These are phyloP conservation scores for Centropyge bicolor DNA, from an alignment of 2,797 vertebrate genomes.

Conservation along the genomic window DNA sequence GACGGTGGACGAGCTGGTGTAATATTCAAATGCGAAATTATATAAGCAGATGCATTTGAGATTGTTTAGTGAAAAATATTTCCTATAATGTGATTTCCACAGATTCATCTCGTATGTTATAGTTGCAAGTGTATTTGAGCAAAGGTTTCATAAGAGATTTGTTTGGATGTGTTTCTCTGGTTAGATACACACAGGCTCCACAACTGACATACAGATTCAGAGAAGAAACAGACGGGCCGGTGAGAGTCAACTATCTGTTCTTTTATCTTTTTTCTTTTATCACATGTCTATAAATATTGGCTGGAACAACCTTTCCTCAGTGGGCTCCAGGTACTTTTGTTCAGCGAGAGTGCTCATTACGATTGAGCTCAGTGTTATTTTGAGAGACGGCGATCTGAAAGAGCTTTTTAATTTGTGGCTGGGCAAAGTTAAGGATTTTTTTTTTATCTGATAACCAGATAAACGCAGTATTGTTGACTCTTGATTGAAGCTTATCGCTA, in stretches of 20 bases:
- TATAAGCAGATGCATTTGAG: not conserved
- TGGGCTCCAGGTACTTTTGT: slow-evolving; percentile 75
- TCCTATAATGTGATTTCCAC: slow-evolving; percentile 35
- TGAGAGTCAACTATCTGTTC: slow-evolving; percentile 71
- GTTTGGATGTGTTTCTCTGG: slow-evolving; percentile 68
- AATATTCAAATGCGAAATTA: not conserved
- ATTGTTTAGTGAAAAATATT: slow-evolving; percentile 31
- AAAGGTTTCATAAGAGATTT: slow-evolving; percentile 64
- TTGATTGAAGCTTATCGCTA: slow-evolving; percentile 46
- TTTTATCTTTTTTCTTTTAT: slow-evolving; percentile 77
- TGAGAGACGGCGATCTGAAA: slow-evolving; percentile 54
- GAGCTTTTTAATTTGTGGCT: slow-evolving; percentile 51
- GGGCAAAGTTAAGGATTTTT: slow-evolving; percentile 25
- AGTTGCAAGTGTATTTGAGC: slow-evolving; percentile 50
- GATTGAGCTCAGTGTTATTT: slow-evolving; percentile 69
- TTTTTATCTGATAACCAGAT: slow-evolving; percentile 40
- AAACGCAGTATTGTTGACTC: slow-evolving; percentile 35
- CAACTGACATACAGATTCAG: slow-evolving; percentile 69
- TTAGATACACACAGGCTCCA: slow-evolving; percentile 62
- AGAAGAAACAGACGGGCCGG: slow-evolving; percentile 68
- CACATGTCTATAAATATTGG: slow-evolving; percentile 76
- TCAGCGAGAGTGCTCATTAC: slow-evolving; percentile 64
- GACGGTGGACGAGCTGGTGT: too few relatives aligned
- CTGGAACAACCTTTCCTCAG: slow-evolving; percentile 72
- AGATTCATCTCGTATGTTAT: slow-evolving; percentile 30